Conservation (phyloP, 2,797 vertebrate species). For the Anguilla obscura region DNA sequence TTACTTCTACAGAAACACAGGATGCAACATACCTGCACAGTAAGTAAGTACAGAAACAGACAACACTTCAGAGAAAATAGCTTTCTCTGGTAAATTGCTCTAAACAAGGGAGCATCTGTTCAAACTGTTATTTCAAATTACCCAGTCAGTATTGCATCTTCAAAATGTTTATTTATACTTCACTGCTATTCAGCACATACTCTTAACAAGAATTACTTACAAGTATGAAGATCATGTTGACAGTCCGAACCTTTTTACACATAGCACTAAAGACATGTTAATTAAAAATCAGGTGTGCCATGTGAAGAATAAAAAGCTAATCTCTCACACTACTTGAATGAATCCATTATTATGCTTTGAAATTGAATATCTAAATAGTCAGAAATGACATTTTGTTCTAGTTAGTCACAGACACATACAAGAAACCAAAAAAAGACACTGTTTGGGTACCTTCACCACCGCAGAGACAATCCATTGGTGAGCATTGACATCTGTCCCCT, state of each 20-base stretch:
- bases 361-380: neutral
- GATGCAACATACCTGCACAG: neutral
- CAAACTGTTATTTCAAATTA: neutral
- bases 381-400: neutral
- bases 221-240: neutral
- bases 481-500: constrained; percentile 24
- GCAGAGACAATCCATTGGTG: constrained; percentile 22
- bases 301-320: neutral
- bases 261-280: neutral
- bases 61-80: neutral
- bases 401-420: neutral
- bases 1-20: neutral
- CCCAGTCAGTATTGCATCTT: neutral
- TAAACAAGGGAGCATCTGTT: neutral
- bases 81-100: neutral
- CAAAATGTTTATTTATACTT: neutral
- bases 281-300: neutral
- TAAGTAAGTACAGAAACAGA: neutral
- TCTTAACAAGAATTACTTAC: too few relatives aligned
- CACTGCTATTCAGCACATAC: too few relatives aligned
- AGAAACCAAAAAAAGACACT: neutral
- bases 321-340: neutral
- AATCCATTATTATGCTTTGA: neutral
- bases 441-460: neutral
- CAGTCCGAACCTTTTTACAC: neutral